Base-by-base conservation (phyloP, 2,113 vertebrate species). In the Alligator sinensis region DNA sequence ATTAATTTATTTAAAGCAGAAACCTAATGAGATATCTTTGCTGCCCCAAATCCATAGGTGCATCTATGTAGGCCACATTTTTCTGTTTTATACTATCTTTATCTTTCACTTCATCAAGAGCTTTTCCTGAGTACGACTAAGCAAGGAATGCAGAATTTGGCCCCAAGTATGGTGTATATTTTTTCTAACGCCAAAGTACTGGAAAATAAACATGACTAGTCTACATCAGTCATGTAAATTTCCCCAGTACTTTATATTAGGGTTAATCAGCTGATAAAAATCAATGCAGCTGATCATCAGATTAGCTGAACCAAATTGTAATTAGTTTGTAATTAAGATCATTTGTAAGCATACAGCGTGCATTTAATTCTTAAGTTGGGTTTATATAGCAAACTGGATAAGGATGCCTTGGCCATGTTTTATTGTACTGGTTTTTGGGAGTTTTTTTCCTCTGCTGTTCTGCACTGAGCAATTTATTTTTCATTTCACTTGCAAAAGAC, bases 221-320 rank as follows among this genome's bases (percentile, higher is more conserved):
- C 76, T 92, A 6, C 83, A 87, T 30, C 25, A 82, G 2, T 72
- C 59, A 88, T 77, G 60, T 78, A 84, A 82, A 89, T 96, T 91
- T 90, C 92, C 34, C 10, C 61, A 90, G 17, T 27, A 55, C 47
- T 94, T 86, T 90, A 16, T 82, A 90, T 72, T 78, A 90, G 72
- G 78, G 47, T 86, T 95, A 92, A 94, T 96, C 84, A 89, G 47
- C 80, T 96, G 96, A 97, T 96, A 95, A 93, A 30, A 95, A 96
- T 95, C 96, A 88, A 94, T 92, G 94, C 91, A 80, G 76, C 16
- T 88, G 76, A 96, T 97, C 81, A 82, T 80, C 60, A 89, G 94
- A 97, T 96, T 96, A 97, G 93, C 89, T 90, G 89, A 92, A 96
- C 80, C 88, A 95, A 96, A 94, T 62, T 94, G 90, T 91, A 95